Conservation (phyloP, 1,140 invertebrate genomes). For the Planococcus citri region DNA sequence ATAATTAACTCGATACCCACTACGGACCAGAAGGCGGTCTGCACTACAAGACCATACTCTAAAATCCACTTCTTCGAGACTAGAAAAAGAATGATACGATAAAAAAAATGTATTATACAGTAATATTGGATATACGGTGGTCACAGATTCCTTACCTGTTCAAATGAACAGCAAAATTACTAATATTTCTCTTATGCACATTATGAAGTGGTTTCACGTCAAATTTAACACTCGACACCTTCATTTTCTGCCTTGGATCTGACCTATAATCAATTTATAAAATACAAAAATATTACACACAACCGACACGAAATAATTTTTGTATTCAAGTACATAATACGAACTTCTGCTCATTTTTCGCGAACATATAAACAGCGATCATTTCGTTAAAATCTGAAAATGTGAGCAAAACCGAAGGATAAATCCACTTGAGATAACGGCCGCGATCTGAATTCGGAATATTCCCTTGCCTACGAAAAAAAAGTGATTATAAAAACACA, state of each 20-base stretch:
- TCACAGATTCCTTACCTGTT: background rate
- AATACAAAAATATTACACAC: background rate
- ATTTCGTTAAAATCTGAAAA: slow-evolving; percentile 21
- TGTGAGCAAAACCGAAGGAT: slow-evolving; percentile 11
- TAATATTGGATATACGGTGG: background rate
- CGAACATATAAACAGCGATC: slow-evolving; percentile 27
- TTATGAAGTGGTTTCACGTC: background rate
- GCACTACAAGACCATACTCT: slow-evolving; percentile 4
- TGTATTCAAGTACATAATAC: background rate
- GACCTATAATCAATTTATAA: background rate
- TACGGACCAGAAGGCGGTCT: background rate
- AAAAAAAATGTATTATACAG: background rate
- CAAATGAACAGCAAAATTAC: slow-evolving; percentile 7
- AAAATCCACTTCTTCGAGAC: background rate
- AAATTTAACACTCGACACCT: background rate
- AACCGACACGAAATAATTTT: too few species aligned
- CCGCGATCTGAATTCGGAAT: background rate
- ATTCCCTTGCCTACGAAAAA: background rate
- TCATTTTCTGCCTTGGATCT: background rate
- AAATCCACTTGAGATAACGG: background rate
- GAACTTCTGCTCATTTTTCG: background rate
- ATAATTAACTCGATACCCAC: background rate
- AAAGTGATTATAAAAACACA: background rate
- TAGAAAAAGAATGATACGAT: background rate
- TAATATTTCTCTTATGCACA: slow-evolving; percentile 11